Evolutionary conservation across 2,888 invertebrate species (phyloP).

Genomic region (Synanthedon formicaeformis): DNA sequence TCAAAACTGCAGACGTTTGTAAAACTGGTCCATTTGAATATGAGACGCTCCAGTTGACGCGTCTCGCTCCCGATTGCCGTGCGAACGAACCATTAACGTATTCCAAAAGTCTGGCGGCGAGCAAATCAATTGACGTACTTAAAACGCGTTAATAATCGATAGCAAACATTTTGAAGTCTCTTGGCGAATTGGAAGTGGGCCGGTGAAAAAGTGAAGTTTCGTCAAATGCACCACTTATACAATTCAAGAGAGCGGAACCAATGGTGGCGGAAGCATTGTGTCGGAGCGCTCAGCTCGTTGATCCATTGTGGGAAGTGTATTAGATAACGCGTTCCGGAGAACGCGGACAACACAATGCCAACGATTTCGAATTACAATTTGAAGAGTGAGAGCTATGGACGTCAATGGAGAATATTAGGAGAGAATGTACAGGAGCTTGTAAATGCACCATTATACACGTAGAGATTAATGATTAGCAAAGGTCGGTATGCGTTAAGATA

Average conservation of each 20-base stretch:
- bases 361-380: constrained; percentile 37
- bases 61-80: constrained; percentile 61
- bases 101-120: constrained; percentile 34
- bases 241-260: constrained; percentile 67
- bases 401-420: constrained; percentile 10
- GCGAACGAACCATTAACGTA: constrained; percentile 51
- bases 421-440: constrained; percentile 9
- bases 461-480: constrained; percentile 40
- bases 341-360: constrained; percentile 48
- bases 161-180: constrained; percentile 39
- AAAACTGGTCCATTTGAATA: constrained; percentile 51
- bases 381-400: constrained; percentile 44
- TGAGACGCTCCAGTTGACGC: constrained; percentile 58
- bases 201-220: constrained; percentile 64
- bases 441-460: constrained; percentile 16
- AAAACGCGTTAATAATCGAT: constrained; percentile 44
- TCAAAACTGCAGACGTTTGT: constrained; percentile 22
- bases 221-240: constrained; percentile 64
- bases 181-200: constrained; percentile 42
- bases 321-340: constrained; percentile 58
- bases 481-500: constrained; percentile 37
- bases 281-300: constrained; percentile 31
- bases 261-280: constrained; percentile 55
- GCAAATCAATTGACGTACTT: constrained; percentile 44
- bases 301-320: constrained; percentile 50